Base-by-base conservation (phyloP, 2,888 invertebrate species). In the Pseudococcus longispinus region DNA sequence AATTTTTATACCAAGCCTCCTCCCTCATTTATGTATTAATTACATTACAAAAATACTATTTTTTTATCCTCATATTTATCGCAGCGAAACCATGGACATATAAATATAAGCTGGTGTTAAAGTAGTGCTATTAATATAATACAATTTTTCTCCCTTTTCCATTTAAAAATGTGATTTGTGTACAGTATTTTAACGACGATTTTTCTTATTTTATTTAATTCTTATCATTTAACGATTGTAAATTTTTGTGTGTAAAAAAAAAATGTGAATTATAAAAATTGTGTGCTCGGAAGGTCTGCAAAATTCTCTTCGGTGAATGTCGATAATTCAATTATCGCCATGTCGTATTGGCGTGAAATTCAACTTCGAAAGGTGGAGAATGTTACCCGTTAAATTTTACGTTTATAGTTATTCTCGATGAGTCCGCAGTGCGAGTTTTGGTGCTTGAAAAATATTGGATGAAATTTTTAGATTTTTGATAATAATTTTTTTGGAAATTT, bases 321-420 rank as follows among this genome's bases (percentile, higher is more conserved):
- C 42, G 77, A 80, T 80, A 80, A 80, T 80, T 29, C 6, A 80
- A 80, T 80, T 80, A 80, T 80, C 77, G 11, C 20, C 8, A 23
- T 80, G 1, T 42, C 32, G 42, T 23, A n/a, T 80, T 42, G 77
- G 77, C 42, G 77, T 80, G 77, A 80, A 80, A 80, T 80, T 80
- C 20, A 42, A 80, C 77, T 42, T 11, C 42, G 20, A 20, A 80
- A 80, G 77, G 77, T 80, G 77, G 77, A 42, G 29, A 80, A 80
- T 80, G 77, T 80, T 80, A 80, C 77, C 77, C 20, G 77, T 80
- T 80, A 80, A 80, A 80, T 80, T 80, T 80, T 80, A 80, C 77
- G 42, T 42, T 29, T 37, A 80, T 42, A 80, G 26, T 29, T 42
- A 29, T 80, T n/a, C 42, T 15, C 20, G 29, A 80, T 20, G 42